Percentiles rank a stretch among this genome's conserved stretches.
These are phyloP conservation scores for Sceloporus tristichus DNA, from an alignment of 2,113 vertebrate species.

Conservation along the genomic window DNA sequence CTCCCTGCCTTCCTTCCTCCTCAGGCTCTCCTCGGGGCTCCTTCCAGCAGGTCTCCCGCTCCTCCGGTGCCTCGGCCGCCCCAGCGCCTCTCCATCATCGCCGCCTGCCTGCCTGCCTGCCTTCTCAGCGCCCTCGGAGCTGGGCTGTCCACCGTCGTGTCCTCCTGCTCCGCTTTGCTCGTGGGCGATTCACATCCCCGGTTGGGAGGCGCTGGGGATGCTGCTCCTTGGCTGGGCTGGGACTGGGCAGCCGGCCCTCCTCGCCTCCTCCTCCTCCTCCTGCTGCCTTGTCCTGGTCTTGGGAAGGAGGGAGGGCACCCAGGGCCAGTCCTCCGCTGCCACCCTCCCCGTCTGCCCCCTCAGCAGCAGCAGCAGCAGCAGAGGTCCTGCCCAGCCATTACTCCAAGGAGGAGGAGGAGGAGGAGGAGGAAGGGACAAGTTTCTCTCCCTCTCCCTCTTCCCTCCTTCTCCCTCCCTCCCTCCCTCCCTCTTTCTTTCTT, in stretches of 20 bases:
- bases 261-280: neutral
- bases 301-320: neutral
- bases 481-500: slow-evolving; percentile 57
- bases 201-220: too few species aligned
- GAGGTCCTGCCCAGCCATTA: slow-evolving; percentile 1
- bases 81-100: too few species aligned
- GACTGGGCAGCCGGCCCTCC: too few species aligned
- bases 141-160: neutral
- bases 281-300: neutral
- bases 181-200: too few species aligned
- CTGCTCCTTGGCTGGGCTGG: neutral
- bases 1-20: neutral
- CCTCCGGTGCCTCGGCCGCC: neutral
- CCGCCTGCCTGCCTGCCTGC: neutral
- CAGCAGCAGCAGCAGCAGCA: neutral
- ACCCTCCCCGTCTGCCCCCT: neutral
- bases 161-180: too few species aligned
- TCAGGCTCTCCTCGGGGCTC: neutral
- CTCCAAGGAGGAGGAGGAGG: rapidly evolving
- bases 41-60: neutral
- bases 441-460: neutral
- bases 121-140: too few species aligned
- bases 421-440: neutral
- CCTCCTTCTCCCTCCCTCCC: slow-evolving; percentile 1
- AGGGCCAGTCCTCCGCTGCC: neutral